Conservation (phyloP, 2,888 invertebrate species). For the Melipona bicolor region DNA sequence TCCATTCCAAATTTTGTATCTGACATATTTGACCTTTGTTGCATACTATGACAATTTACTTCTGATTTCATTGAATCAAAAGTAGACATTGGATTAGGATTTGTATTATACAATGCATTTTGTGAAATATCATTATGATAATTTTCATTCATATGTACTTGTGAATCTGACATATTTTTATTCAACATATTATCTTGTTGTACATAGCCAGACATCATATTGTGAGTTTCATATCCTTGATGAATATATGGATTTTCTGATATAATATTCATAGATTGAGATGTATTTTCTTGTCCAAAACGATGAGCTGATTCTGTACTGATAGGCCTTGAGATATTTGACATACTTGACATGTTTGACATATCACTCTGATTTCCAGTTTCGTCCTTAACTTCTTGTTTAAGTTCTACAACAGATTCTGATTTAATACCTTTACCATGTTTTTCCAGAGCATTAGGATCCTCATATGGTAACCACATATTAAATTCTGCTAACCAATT, state of each 20-base stretch:
- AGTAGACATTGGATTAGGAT: constrained; percentile 58
- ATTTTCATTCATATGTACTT: constrained; percentile 67
- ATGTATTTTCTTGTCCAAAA: constrained; percentile 71
- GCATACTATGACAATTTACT: constrained; percentile 72
- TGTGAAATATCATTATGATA: constrained; percentile 75
- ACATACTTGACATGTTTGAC: constrained; percentile 76
- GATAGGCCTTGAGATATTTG: constrained; percentile 77
- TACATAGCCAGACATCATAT: constrained; percentile 70
- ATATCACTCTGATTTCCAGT: constrained; percentile 77
- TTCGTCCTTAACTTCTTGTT: constrained; percentile 81
- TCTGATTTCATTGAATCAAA: constrained; percentile 75
- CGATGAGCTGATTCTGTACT: constrained; percentile 75
- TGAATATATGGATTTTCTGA: constrained; percentile 72
- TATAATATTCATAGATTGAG: constrained; percentile 71
- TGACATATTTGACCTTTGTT: constrained; percentile 58
- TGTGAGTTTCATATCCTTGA: constrained; percentile 75
- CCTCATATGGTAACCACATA: constrained; percentile 96
- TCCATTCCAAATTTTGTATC: constrained; percentile 71
- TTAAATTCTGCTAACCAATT: constrained; percentile 99
- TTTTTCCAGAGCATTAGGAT: constrained; percentile 77
- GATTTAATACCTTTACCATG: constrained; percentile 65
- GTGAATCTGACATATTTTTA: constrained; percentile 70
- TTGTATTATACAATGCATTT: constrained; percentile 73
- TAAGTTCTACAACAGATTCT: constrained; percentile 71
- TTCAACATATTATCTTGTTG: constrained; percentile 73